phyloP scores from a whole-genome alignment of 2,888 invertebrate genomes.

The Marronus borbonicus region DNA sequence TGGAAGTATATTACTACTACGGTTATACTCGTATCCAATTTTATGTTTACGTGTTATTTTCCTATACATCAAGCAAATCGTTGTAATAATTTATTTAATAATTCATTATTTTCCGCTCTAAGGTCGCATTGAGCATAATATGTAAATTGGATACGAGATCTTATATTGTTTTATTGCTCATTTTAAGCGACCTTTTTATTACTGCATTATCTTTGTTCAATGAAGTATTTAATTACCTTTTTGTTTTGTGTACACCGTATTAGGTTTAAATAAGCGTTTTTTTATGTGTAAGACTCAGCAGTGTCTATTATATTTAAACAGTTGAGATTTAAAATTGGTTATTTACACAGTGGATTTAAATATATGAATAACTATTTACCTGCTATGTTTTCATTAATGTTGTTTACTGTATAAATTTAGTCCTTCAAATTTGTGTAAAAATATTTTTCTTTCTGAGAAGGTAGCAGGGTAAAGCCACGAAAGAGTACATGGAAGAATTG shows the following conservation, averaged over 20 bases:
- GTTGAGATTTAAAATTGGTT: not conserved
- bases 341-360: not conserved
- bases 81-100: conserved; percentile 43
- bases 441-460: too few relatives aligned
- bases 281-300: not conserved
- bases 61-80: conserved; percentile 7
- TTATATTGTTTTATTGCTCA: conserved; percentile 37
- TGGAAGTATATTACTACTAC: not conserved
- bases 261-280: not conserved
- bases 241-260: conserved; percentile 13
- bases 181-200: conserved; percentile 41
- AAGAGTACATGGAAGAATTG: too few relatives aligned
- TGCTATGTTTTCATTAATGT: too few relatives aligned
- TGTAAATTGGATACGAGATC: conserved; percentile 40
- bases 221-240: conserved; percentile 38
- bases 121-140: conserved; percentile 36
- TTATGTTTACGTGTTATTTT: conserved; percentile 21
- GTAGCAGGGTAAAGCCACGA: too few relatives aligned
- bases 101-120: conserved; percentile 38
- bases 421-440: too few relatives aligned
- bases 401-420: too few relatives aligned
- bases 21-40: not conserved
- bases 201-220: conserved; percentile 44
- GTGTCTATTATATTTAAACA: not conserved
- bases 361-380: not conserved